These are phyloP conservation scores for Axea sp. DNA, from an alignment of 2,888 invertebrate species.

Conservation along the genomic window DNA sequence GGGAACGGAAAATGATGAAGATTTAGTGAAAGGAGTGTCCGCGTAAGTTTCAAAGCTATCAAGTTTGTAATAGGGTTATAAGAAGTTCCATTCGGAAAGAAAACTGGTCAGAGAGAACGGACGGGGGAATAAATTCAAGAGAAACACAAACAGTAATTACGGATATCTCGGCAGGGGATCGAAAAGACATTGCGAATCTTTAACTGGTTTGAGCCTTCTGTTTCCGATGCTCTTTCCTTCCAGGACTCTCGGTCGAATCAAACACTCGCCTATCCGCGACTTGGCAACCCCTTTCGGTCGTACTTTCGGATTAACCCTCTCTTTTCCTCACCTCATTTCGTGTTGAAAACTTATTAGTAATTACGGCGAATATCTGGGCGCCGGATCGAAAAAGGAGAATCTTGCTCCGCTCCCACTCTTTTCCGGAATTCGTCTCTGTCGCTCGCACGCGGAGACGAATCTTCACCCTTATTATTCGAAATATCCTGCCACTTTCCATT, in stretches of 20 bases:
- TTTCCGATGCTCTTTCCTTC: slow-evolving; percentile 67
- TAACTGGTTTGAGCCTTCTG: slow-evolving; percentile 77
- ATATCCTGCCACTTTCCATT: slow-evolving; percentile 46
- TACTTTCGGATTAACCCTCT: slow-evolving; percentile 79
- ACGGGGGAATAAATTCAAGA: slow-evolving; percentile 74
- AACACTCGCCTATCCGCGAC: slow-evolving; percentile 57
- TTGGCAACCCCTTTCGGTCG: slow-evolving; percentile 74
- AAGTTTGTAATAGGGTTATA: slow-evolving; percentile 63
- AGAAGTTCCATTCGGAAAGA: slow-evolving; percentile 61
- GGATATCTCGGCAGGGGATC: slow-evolving; percentile 78
- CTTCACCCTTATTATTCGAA: slow-evolving; percentile 62
- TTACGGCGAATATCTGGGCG: slow-evolving; percentile 77
- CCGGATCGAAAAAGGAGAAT: slow-evolving; percentile 72
- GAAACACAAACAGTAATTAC: slow-evolving; percentile 80
- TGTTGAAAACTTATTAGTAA: slow-evolving; percentile 80
- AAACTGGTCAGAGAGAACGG: slow-evolving; percentile 60
- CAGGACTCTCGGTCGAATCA: slow-evolving; percentile 57
- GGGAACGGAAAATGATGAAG: slow-evolving; percentile 49
- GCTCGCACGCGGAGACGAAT: slow-evolving; percentile 22
- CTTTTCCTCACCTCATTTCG: slow-evolving; percentile 80
- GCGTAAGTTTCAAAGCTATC: slow-evolving; percentile 69
- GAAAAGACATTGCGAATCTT: slow-evolving; percentile 80
- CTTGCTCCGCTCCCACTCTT: slow-evolving; percentile 53
- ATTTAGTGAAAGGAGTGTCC: slow-evolving; percentile 61
- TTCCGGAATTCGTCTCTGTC: slow-evolving; percentile 49